phyloP scores from a whole-genome alignment of 2,797 vertebrate genomes.

The Pitangus sulphuratus region DNA sequence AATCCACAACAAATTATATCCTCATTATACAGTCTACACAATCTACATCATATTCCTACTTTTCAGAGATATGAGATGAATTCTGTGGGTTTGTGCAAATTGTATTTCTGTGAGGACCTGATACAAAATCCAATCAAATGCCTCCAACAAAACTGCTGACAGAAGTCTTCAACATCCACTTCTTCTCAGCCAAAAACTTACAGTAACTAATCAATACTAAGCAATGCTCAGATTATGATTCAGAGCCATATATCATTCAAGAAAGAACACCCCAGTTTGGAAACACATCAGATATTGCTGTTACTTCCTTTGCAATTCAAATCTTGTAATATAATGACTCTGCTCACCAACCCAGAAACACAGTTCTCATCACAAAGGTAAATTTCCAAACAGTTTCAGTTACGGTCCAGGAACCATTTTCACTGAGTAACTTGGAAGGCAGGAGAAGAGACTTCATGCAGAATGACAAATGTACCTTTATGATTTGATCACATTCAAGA shows the following conservation, averaged over 20 bases:
- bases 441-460: background rate
- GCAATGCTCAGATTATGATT: background rate
- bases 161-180: background rate
- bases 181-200: background rate
- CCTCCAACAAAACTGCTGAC: background rate
- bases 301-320: background rate
- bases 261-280: background rate
- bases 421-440: background rate
- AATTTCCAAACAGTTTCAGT: background rate
- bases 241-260: background rate
- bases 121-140: background rate
- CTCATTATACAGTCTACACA: background rate
- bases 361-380: background rate
- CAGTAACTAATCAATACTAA: background rate
- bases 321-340: background rate
- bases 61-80: background rate
- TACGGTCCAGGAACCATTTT: background rate
- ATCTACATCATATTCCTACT: background rate
- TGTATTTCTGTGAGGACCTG: background rate
- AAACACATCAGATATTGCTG: background rate
- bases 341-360: background rate
- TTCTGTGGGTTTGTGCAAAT: background rate
- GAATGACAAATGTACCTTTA: background rate
- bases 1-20: background rate
- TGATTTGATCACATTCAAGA: background rate